phyloP scores from a whole-genome alignment of 2,888 invertebrate species.

The Platycnemis pennipes region DNA sequence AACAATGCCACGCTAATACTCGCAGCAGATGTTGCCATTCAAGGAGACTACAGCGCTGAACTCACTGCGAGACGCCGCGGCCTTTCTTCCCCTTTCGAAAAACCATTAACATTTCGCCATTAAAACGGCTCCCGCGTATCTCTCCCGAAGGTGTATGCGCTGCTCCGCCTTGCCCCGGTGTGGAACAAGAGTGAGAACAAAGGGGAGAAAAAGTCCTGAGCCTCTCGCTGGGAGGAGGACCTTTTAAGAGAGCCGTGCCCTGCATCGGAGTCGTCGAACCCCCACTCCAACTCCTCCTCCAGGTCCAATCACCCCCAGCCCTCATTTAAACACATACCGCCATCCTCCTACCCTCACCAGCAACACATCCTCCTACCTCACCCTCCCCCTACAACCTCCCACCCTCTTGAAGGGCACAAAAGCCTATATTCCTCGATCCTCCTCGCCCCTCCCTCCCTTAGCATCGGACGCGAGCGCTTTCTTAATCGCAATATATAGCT shows the following conservation, averaged over 20 bases:
- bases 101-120: conserved; percentile 31
- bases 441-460: not conserved
- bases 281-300: not conserved
- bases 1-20: conserved; percentile 19
- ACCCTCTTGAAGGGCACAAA: not conserved
- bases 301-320: not conserved
- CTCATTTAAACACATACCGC: not conserved
- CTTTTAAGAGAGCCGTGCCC: conserved; percentile 23
- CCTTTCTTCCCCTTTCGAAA: not conserved
- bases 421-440: not conserved
- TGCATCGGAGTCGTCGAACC: not conserved
- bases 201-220: not conserved
- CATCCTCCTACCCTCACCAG: not conserved
- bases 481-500: conserved; percentile 50
- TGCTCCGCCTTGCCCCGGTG: not conserved
- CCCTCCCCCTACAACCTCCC: not conserved
- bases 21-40: conserved; percentile 30
- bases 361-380: not conserved
- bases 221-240: not conserved
- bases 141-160: not conserved
- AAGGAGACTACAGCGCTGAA: not conserved
- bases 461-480: conserved; percentile 34
- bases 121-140: not conserved
- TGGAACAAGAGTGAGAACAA: not conserved
- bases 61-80: not conserved